Evolutionary conservation across 2,888 invertebrate genomes (phyloP), one percentile per base, ranked within the genome.

Genomic region (Heliconius ismenius): DNA sequence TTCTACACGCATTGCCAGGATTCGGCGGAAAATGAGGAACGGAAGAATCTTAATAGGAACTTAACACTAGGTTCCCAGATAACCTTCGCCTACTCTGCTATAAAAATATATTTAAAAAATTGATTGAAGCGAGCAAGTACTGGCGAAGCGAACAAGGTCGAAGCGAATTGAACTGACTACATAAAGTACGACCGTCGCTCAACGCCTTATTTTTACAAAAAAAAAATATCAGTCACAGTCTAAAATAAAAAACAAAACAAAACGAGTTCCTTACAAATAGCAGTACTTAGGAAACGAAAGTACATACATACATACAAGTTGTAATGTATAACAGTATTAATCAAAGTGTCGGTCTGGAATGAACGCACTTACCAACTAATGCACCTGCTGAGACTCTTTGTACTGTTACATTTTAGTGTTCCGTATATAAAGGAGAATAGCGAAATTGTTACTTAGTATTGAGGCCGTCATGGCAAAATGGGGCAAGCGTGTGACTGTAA

Each of bases 311-410:
- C 62, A 73, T 76, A 74, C 54, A 73, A 69, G 39, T 36, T 21
- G 24, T 62, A 67, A 64, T 32, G 36, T 64, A 86, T 85, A 86
- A 76, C 63, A 74, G 69, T 79, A 81, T 81, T 79, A 81, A 81
- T 81, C 81, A 79, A 81, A 79, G 81, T 83, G 86, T 84, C 85
- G 80, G 77, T 72, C 80, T 79, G 76, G 79, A 84, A 82, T 81
- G 82, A 82, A 82, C 82, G 84, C 87, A 85, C 85, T 87, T 85
- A 84, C 81, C 84, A 77, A 75, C 84, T 88, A 87, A 86, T 86
- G 87, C 84, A 81, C 80, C 79, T 76, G 70, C 54, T 70, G 58
- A 28, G 58, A 58, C 36, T 18, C 54, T 58, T 58, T n/a, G 58
- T 70, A 32, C 43, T 28, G 32, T 54, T 32, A 60, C n/a, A 18